A percentile compares a stretch with the other conserved stretches of the same genome.
phyloP scores from a whole-genome alignment of 35 echinoderm and acorn worm species.

The Lytechinus pictus region DNA sequence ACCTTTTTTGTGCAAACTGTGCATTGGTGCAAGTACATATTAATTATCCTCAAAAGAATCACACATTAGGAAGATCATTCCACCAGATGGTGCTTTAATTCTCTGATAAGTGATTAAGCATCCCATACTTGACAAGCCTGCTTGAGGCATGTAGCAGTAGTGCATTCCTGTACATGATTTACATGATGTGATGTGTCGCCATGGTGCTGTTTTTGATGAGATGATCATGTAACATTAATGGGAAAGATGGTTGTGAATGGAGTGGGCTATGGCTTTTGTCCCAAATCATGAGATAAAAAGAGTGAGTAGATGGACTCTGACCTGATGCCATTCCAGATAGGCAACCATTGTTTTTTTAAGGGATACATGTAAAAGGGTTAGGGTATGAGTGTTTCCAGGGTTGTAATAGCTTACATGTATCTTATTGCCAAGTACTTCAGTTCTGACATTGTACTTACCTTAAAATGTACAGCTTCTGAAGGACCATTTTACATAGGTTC shows the following conservation, averaged over 20 bases:
- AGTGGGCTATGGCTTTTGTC: neutral
- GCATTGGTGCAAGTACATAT: slow-evolving; percentile 10
- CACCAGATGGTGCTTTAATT: neutral
- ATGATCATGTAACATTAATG: neutral
- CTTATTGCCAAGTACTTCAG: neutral
- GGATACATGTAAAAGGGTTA: neutral
- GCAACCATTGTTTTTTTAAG: neutral
- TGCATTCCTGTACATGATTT: neutral
- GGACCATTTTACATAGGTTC: neutral
- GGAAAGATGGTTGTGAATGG: neutral
- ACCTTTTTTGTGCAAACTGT: neutral
- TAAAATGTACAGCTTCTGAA: neutral
- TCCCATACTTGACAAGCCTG: neutral
- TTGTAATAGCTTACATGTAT: neutral
- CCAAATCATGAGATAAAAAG: too few relatives aligned
- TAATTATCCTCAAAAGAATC: neutral
- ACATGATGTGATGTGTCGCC: neutral
- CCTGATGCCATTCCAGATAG: too few relatives aligned
- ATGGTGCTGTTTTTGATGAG: neutral
- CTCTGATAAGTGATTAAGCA: neutral
- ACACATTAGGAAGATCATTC: neutral
- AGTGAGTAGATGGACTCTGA: too few relatives aligned
- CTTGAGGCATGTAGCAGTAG: neutral
- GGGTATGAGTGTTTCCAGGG: neutral
- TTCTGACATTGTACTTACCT: neutral